phyloP scores from a whole-genome alignment of 1,140 invertebrate genomes.

The Bombyx mandarina region DNA sequence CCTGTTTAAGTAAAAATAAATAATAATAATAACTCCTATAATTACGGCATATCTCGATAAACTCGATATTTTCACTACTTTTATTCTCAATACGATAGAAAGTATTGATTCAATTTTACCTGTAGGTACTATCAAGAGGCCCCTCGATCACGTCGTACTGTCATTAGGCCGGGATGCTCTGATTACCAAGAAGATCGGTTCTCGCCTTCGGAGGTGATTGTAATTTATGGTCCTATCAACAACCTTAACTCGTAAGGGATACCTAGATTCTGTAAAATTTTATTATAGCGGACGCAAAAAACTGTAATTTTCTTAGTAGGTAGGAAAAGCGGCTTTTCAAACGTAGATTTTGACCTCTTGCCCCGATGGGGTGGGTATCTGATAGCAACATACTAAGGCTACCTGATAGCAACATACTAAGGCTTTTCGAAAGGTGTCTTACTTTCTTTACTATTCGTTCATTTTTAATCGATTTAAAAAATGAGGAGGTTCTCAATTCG shows the following conservation, averaged over 20 bases:
- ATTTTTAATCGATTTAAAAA: too few relatives aligned
- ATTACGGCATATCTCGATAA: too few relatives aligned
- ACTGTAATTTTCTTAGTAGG: not conserved
- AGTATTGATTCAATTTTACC: constrained; percentile 20
- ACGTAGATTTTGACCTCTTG: too few relatives aligned
- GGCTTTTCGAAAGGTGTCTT: too few relatives aligned
- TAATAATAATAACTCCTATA: too few relatives aligned
- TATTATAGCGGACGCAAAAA: constrained; percentile 1
- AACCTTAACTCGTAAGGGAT: not conserved
- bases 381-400: too few relatives aligned
- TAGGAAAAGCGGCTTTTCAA: too few relatives aligned
- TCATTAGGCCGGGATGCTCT: constrained; percentile 42
- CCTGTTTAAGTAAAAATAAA: too few relatives aligned
- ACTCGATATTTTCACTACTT: not conserved
- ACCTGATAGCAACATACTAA: too few relatives aligned
- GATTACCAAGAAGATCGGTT: constrained; percentile 40
- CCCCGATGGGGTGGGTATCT: too few relatives aligned
- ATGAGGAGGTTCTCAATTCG: too few relatives aligned
- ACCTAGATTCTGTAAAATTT: not conserved
- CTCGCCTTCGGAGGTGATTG: constrained; percentile 10
- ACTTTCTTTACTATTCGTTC: too few relatives aligned
- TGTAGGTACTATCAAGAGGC: constrained; percentile 19
- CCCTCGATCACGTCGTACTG: constrained; percentile 31
- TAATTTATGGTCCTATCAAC: not conserved
- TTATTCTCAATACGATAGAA: constrained; percentile 15